Conservation (phyloP, 2,113 vertebrate species). For the Dicerorhinus sumatrensis region DNA sequence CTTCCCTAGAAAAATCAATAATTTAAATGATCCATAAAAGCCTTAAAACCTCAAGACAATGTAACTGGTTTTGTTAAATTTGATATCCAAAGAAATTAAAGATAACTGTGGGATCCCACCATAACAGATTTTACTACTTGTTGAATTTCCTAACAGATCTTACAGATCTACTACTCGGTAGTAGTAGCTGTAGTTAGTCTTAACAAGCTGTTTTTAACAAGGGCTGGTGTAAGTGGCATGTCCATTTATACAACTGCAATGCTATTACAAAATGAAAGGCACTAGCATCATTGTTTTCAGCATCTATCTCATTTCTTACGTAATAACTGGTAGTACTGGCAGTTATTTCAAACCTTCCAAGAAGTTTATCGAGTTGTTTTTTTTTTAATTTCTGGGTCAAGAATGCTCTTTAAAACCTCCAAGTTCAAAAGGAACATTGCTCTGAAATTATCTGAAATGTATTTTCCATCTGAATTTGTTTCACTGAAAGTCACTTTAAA, state of each 20-base stretch:
- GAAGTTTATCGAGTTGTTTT: conserved; percentile 35
- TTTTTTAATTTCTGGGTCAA: conserved; percentile 27
- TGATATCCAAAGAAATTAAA: conserved; percentile 20
- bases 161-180: not conserved
- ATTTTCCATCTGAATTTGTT: conserved; percentile 34
- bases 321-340: not conserved
- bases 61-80: not conserved
- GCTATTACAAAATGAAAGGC: conserved; percentile 10
- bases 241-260: conserved; percentile 28
- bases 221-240: not conserved
- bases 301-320: not conserved
- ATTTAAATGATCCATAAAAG: not conserved
- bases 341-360: conserved; percentile 35
- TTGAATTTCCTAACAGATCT: conserved; percentile 37
- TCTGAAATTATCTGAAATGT: conserved; percentile 38
- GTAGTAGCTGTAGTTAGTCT: not conserved
- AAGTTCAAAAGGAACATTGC: conserved; percentile 39
- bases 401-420: conserved; percentile 33
- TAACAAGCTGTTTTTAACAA: conserved; percentile 36
- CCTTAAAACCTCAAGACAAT: conserved; percentile 17
- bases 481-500: conserved; percentile 52
- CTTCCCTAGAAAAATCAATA: conserved; percentile 14
- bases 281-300: not conserved
- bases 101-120: not conserved
- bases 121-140: not conserved